A percentile compares a stretch with the other conserved stretches of the same genome.
Evolutionary conservation across 2,113 vertebrate species (phyloP).

Genomic region (Cyanoderma ruficeps): DNA sequence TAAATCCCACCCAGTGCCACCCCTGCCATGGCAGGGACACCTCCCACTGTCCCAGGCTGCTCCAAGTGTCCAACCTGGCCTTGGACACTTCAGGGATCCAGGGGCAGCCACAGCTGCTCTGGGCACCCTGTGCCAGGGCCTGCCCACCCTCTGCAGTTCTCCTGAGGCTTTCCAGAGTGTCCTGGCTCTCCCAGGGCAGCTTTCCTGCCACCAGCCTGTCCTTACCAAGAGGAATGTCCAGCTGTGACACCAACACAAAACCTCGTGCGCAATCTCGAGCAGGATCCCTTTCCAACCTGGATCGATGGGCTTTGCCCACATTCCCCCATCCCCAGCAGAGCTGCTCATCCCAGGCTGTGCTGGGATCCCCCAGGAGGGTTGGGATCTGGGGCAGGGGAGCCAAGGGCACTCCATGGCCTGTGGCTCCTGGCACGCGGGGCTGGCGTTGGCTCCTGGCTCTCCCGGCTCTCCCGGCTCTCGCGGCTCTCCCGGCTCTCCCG

Average conservation of each 20-base stretch:
- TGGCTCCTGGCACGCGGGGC: not conserved
- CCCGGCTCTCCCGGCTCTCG: not conserved
- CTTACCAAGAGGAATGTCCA: fast-evolving
- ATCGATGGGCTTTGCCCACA: fast-evolving
- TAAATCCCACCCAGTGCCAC: fast-evolving
- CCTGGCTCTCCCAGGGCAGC: not conserved
- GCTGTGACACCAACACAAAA: fast-evolving
- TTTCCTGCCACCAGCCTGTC: not conserved
- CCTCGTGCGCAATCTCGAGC: fast-evolving
- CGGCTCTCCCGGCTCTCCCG: not conserved
- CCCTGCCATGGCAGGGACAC: not conserved
- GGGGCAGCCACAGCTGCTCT: not conserved
- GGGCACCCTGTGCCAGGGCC: not conserved
- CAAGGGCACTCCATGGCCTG: not conserved
- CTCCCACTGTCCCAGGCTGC: not conserved
- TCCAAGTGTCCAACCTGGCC: not conserved
- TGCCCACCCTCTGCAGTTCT: not conserved
- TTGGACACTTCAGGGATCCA: not conserved
- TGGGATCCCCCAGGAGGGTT: not conserved
- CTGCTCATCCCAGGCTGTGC: fast-evolving
- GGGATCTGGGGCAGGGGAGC: fast-evolving
- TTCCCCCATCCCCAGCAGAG: not conserved
- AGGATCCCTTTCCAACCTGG: fast-evolving
- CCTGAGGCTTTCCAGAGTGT: not conserved
- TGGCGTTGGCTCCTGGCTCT: not conserved